Conservation (phyloP, 2,888 invertebrate genomes). For the Strigamia maritima region DNA sequence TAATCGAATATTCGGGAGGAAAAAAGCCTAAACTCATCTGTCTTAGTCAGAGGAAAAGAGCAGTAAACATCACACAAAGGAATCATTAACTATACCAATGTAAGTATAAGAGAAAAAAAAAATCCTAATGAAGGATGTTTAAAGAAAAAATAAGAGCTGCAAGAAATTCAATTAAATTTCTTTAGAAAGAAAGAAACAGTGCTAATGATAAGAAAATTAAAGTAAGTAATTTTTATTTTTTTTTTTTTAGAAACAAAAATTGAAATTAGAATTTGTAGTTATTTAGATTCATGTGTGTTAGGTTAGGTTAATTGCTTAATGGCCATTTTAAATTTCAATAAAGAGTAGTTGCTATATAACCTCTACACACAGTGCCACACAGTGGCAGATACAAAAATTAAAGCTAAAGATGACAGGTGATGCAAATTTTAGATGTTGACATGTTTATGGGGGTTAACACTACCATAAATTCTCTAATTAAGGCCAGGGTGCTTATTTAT, state of each 20-base stretch:
- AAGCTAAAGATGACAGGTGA: too few species aligned
- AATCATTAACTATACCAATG: background rate
- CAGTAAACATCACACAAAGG: conserved; percentile 4
- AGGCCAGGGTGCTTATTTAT: too few species aligned
- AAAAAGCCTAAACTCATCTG: background rate
- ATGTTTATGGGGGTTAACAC: too few species aligned
- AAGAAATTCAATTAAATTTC: conserved; percentile 4
- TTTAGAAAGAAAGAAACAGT: background rate
- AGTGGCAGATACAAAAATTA: too few species aligned
- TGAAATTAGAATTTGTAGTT: too few species aligned
- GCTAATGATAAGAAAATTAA: background rate
- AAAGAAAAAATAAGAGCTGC: background rate
- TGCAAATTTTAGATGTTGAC: too few species aligned
- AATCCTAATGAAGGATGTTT: background rate
- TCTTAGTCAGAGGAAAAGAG: conserved; percentile 4
- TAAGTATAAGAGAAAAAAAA: background rate
- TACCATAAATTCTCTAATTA: too few species aligned
- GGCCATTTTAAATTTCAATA: background rate
- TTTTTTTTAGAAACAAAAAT: too few species aligned
- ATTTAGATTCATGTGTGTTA: too few species aligned
- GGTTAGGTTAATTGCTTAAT: background rate
- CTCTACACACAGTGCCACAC: background rate
- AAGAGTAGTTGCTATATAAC: background rate
- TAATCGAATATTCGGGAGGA: background rate
- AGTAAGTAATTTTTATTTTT: background rate